Evolutionary conservation across 23 tunicate genomes (phyloP).

Genomic region (Aplidium turbinatum): DNA sequence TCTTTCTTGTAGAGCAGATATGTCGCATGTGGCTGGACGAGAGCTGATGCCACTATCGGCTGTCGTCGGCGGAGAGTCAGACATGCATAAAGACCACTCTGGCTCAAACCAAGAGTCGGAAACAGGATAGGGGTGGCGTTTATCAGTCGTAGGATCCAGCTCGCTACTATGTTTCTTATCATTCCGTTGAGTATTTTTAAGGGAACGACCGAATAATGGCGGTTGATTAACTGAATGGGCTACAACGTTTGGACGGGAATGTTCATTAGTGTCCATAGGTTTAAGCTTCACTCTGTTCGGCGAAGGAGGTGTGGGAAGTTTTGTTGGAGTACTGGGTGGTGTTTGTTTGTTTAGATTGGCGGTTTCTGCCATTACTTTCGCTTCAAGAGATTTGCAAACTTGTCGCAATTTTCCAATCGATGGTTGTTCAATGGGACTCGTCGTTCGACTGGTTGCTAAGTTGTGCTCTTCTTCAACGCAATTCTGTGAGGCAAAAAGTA

Average conservation of each 20-base stretch:
- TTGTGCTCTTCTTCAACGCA: constrained; percentile 69
- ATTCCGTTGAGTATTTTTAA: too few relatives aligned
- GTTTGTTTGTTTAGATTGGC: not conserved
- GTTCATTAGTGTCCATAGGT: constrained; percentile 40
- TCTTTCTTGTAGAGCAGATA: constrained; percentile 33
- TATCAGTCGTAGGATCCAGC: too few relatives aligned
- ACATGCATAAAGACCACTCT: constrained; percentile 54
- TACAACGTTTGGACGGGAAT: too few relatives aligned
- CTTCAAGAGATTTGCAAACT: constrained; percentile 50
- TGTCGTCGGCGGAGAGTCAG: constrained; percentile 50
- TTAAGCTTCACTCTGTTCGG: constrained; percentile 39
- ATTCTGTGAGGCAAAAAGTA: constrained; percentile 27
- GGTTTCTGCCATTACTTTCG: not conserved
- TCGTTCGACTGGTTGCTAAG: constrained; percentile 19
- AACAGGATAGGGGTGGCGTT: too few relatives aligned
- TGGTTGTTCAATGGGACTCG: constrained; percentile 70
- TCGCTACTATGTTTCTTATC: too few relatives aligned
- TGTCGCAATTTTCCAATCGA: constrained; percentile 50
- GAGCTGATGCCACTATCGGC: constrained; percentile 79
- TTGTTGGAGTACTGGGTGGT: constrained; percentile 14
- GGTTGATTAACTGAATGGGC: too few relatives aligned
- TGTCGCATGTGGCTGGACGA: constrained; percentile 59
- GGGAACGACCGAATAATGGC: too few relatives aligned
- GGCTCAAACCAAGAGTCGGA: constrained; percentile 70
- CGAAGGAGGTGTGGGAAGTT: constrained; percentile 57